Base-by-base conservation (phyloP, 1,140 invertebrate genomes). In the Pantala flavescens region DNA sequence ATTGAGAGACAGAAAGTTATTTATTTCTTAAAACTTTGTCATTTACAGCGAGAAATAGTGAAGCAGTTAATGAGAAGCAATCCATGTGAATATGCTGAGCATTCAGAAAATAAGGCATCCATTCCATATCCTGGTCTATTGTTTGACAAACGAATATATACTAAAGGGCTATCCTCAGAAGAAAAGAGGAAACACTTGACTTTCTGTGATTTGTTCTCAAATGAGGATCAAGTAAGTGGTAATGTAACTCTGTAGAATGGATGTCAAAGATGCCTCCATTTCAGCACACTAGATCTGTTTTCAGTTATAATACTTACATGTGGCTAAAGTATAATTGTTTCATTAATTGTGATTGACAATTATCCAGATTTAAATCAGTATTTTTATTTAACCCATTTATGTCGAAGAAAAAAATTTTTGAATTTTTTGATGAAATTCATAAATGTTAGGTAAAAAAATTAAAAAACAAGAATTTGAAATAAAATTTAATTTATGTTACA, bases 71-170 rank as follows among this genome's bases (percentile, higher is more conserved):
- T 63, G 49, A 36, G 28, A 9, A 36, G 28, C 9, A 2, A 36
- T 2, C 9, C 9, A 9, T 9, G 9, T 36, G 28, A 36, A 9
- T 36, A 36, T 9, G 12, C 3, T 63, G 49, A 5, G 5, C 12
- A 63, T 19, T 63, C 49, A 63, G n/a, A 63, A 14, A 63, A 63
- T 14, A 21, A 63, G 49, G 49, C 49, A n/a, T n/a, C n/a, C 5
- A 63, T 63, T 63, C 49, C 49, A 21, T 63, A 63, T 70, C 23
- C 24, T 43, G 76, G 71, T 16, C 74, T 81, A 19, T 78, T 78
- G 71, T 74, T 80, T 11, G 80, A 81, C 75, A 77, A 78, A 24
- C 76, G 80, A 36, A 73, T 81, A 7, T 81, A 80, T 76, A 78
- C 77, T 0, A 74, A 76, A 70, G 76, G 77, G 0, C 73, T 81